Conservation (phyloP, 2,888 invertebrate species). For the Megamerina dolium region DNA sequence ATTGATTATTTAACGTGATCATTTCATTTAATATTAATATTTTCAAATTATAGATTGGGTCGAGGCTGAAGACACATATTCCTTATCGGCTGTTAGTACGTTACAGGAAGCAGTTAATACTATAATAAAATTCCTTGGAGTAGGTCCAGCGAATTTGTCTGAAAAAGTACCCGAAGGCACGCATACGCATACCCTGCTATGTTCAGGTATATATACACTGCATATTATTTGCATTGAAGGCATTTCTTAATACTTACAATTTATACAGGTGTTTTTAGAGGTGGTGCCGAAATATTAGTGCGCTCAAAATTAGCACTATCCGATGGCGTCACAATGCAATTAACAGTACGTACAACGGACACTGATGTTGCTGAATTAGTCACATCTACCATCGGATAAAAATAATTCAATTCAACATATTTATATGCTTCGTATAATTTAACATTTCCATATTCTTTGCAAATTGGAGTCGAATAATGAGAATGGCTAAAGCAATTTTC, state of each 20-base stretch:
- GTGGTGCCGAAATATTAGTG: conserved; percentile 83
- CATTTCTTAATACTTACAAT: neutral
- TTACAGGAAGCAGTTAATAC: conserved; percentile 80
- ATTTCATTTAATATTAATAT: neutral
- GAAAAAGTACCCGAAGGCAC: conserved; percentile 80
- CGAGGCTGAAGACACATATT: conserved; percentile 90
- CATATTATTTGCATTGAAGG: neutral
- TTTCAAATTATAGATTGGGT: conserved; percentile 42
- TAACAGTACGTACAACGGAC: conserved; percentile 82
- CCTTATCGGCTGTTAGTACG: conserved; percentile 70
- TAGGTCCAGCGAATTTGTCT: conserved; percentile 78
- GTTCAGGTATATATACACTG: conserved; percentile 59
- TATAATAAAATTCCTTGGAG: conserved; percentile 73
- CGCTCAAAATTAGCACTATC: conserved; percentile 71
- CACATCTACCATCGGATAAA: conserved; percentile 75
- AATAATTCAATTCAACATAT: conserved; percentile 10
- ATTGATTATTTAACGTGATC: neutral
- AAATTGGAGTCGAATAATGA: no score
- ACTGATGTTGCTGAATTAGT: conserved; percentile 82
- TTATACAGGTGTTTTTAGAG: conserved; percentile 75
- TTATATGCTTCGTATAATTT: no score
- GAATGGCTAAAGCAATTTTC: no score
- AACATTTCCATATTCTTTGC: no score
- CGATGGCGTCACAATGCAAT: conserved; percentile 86
- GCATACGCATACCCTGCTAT: conserved; percentile 69